A percentile compares a stretch with the other conserved stretches of the same genome.
Conservation (phyloP, 2,113 vertebrate species). For the Ailuropoda melanoleuca region DNA sequence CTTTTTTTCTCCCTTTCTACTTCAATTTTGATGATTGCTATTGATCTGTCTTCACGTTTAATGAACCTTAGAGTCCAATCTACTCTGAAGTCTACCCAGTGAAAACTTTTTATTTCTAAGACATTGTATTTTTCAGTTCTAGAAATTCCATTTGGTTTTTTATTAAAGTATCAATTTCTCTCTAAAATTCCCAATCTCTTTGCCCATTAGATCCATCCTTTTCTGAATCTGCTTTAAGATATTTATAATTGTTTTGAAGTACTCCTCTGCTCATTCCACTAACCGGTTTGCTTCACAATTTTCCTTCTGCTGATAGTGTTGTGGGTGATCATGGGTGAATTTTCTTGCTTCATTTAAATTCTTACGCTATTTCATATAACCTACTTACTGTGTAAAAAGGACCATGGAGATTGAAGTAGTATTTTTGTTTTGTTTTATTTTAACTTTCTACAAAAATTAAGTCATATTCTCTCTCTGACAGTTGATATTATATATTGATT, state of each 20-base stretch:
- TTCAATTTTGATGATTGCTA: not conserved
- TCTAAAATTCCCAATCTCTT: not conserved
- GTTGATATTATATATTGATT: not conserved
- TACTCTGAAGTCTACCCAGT: not conserved
- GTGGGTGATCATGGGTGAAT: not conserved
- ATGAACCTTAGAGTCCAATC: not conserved
- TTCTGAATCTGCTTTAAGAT: not conserved
- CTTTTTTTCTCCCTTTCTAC: not conserved
- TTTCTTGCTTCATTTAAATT: not conserved
- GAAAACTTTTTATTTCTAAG: not conserved
- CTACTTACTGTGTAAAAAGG: not conserved
- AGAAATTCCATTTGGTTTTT: not conserved
- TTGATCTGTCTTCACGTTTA: not conserved
- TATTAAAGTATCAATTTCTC: not conserved
- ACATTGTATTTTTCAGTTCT: not conserved
- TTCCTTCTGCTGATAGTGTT: not conserved
- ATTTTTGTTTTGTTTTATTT: not conserved
- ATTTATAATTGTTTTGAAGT: not conserved
- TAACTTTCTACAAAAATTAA: not conserved
- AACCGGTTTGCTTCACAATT: not conserved
- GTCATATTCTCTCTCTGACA: not conserved
- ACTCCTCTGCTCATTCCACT: not conserved
- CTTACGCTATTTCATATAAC: not conserved
- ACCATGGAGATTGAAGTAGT: not conserved
- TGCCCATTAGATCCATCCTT: not conserved